Conservation (phyloP, 92 coral and sea anemone species). For the Epizoanthus stellaris region DNA sequence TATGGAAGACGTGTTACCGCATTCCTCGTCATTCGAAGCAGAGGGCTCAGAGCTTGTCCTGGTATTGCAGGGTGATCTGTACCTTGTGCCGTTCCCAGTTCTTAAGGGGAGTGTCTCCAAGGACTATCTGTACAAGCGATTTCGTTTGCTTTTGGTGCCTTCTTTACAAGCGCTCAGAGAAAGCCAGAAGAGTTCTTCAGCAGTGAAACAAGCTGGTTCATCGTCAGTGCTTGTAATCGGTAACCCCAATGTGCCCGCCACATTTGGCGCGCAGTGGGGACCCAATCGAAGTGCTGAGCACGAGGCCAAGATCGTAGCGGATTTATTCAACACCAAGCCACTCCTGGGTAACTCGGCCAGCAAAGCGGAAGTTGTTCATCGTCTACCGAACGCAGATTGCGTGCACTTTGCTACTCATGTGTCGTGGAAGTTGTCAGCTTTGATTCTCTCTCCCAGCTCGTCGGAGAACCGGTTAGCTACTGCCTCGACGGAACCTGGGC, state of each 20-base stretch:
- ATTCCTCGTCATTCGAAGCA: constrained; percentile 82
- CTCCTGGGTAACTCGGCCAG: constrained; percentile 86
- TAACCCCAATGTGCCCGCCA: constrained; percentile 90
- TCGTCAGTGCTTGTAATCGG: constrained; percentile 89
- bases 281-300: constrained; percentile 93
- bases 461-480: constrained; percentile 60
- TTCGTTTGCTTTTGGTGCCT: constrained; percentile 85
- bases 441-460: constrained; percentile 84
- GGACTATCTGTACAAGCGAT: constrained; percentile 86
- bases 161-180: constrained; percentile 80
- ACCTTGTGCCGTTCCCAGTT: constrained; percentile 94
- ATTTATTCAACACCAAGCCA: constrained; percentile 88
- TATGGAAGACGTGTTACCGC: constrained; percentile 87
- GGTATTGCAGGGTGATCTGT: constrained; percentile 95
- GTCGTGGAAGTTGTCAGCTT: constrained; percentile 96
- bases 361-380: constrained; percentile 76
- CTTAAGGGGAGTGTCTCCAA: constrained; percentile 89
- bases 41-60: constrained; percentile 90
- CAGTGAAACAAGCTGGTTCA: constrained; percentile 55
- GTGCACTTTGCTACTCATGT: constrained; percentile 98
- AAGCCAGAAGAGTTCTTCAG: constrained; percentile 52
- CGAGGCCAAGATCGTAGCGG: constrained; percentile 97
- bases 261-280: constrained; percentile 90
- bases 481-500: constrained; percentile 60
- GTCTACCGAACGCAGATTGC: constrained; percentile 82